Percentiles rank a stretch among this genome's conserved stretches.
phyloP scores from a whole-genome alignment of 2,113 vertebrate species.

The Perca flavescens region DNA sequence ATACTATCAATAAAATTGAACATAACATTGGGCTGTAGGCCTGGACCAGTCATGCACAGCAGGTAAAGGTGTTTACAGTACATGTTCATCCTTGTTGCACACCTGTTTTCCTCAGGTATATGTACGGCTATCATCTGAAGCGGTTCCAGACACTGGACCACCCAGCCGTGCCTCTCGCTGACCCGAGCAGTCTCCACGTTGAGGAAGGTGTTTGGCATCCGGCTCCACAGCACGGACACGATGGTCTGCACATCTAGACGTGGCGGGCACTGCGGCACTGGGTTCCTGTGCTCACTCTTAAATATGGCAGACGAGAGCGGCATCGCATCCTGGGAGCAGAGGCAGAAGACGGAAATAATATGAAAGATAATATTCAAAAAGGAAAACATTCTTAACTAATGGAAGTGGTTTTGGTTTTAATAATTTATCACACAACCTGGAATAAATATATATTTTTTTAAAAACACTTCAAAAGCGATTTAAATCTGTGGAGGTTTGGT shows the following conservation, averaged over 20 bases:
- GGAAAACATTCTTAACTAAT: not conserved
- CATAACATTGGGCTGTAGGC: not conserved
- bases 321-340: constrained; percentile 90
- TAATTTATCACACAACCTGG: not conserved
- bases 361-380: not conserved
- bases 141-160: constrained; percentile 93
- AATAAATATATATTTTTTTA: constrained; percentile 2
- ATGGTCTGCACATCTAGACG: constrained; percentile 94
- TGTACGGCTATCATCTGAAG: constrained; percentile 97
- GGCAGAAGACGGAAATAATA: not conserved
- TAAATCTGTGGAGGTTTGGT: not conserved
- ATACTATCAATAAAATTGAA: too few relatives aligned
- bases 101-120: constrained; percentile 98
- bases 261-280: constrained; percentile 93
- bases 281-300: constrained; percentile 94
- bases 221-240: constrained; percentile 94
- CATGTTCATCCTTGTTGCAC: not conserved
- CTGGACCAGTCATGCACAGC: not conserved
- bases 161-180: constrained; percentile 96
- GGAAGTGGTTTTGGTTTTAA: not conserved
- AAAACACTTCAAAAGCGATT: not conserved
- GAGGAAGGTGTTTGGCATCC: constrained; percentile 95
- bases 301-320: constrained; percentile 97
- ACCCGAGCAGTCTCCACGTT: constrained; percentile 92
- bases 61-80: not conserved